A percentile compares a stretch with the other conserved stretches of the same genome.
phyloP scores from a whole-genome alignment of 2,888 invertebrate species.

The Celastrina argiolus region DNA sequence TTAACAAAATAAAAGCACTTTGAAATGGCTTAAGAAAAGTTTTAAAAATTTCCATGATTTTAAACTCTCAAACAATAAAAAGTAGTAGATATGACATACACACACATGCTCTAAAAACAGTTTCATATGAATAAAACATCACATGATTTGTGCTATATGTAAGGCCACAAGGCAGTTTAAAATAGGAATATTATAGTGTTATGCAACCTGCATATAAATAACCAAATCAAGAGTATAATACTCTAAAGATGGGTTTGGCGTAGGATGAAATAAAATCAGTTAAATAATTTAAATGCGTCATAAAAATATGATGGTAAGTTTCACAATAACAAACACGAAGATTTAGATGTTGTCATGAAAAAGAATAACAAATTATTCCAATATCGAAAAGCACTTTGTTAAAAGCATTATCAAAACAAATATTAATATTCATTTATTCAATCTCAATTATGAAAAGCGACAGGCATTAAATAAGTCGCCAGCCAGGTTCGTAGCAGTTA shows the following conservation, averaged over 20 bases:
- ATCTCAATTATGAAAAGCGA: conserved; percentile 53
- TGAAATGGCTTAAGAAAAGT: neutral
- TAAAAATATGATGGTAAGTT: neutral
- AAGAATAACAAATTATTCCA: conserved; percentile 63
- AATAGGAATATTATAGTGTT: neutral
- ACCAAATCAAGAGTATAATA: neutral
- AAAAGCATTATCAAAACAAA: conserved; percentile 23
- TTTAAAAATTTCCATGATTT: neutral
- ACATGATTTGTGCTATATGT: conserved; percentile 11
- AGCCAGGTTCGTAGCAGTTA: conserved; percentile 56
- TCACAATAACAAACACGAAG: neutral
- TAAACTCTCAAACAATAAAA: neutral
- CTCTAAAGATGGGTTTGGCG: neutral
- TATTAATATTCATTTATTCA: conserved; percentile 30
- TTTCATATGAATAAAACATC: conserved; percentile 37
- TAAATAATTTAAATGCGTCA: neutral
- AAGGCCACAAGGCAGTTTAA: conserved; percentile 5
- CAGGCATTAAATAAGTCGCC: conserved; percentile 72
- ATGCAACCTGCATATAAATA: neutral
- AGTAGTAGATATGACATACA: neutral
- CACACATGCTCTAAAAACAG: conserved; percentile 33
- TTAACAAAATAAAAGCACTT: too few relatives aligned
- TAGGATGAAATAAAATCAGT: neutral
- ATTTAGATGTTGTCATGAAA: neutral
- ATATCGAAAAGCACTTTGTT: conserved; percentile 24